A percentile compares a stretch with the other conserved stretches of the same genome.
phyloP scores from a whole-genome alignment of 2,113 vertebrate species.

The Elgaria multicarinata region DNA sequence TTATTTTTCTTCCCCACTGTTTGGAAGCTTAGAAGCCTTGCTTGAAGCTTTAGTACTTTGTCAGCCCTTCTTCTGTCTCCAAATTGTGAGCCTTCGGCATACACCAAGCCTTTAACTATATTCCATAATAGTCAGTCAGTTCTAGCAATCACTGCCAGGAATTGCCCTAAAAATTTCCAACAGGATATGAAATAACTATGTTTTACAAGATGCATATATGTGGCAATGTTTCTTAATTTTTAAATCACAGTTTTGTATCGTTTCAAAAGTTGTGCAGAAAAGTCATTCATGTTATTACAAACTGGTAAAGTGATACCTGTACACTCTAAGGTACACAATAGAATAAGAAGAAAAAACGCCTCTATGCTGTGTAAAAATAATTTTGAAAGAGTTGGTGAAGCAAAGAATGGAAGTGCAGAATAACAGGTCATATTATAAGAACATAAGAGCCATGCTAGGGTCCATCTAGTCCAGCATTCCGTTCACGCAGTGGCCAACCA shows the following conservation, averaged over 20 bases:
- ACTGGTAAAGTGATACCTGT: not conserved
- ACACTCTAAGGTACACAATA: not conserved
- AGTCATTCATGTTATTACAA: not conserved
- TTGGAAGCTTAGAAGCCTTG: not conserved
- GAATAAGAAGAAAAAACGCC: not conserved
- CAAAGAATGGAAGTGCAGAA: not conserved
- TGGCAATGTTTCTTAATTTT: not conserved
- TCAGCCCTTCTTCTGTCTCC: not conserved
- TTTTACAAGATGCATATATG: slow-evolving; percentile 14
- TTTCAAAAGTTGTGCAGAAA: accelerated
- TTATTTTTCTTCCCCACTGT: not conserved
- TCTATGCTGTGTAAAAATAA: not conserved
- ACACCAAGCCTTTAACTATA: not conserved
- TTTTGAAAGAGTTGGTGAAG: not conserved
- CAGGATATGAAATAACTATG: slow-evolving; percentile 11
- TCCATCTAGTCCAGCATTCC: no score
- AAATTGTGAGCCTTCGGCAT: not conserved
- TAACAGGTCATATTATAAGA: not conserved
- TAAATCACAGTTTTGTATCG: accelerated
- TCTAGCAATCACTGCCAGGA: not conserved
- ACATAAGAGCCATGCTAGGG: no score
- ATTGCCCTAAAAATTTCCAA: not conserved
- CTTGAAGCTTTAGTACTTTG: not conserved
- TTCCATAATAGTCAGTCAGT: not conserved
- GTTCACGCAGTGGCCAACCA: no score